Conservation (phyloP, 2,888 invertebrate species). For the Agonum fuliginosum region DNA sequence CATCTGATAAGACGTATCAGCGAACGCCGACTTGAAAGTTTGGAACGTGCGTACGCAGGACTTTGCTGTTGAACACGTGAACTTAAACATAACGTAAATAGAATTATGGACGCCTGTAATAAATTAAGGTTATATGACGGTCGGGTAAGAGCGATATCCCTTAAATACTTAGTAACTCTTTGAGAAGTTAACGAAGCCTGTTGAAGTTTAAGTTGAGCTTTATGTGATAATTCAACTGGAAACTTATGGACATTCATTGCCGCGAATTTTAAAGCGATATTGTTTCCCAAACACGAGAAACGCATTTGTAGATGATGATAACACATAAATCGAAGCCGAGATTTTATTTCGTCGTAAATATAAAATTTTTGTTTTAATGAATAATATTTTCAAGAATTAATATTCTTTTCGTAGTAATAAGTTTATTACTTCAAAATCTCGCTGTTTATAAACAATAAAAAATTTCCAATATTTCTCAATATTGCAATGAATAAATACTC, state of each 20-base stretch:
- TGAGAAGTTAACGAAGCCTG: constrained; percentile 51
- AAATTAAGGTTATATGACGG: constrained; percentile 55
- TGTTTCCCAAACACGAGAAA: neutral
- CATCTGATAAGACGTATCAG: constrained; percentile 47
- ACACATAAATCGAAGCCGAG: neutral
- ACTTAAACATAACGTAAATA: constrained; percentile 55
- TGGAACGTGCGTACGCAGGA: constrained; percentile 49
- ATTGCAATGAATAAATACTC: no score
- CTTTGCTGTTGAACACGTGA: constrained; percentile 47
- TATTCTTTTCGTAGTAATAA: neutral
- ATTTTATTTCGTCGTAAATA: neutral
- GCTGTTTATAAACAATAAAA: neutral
- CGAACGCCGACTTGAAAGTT: constrained; percentile 27
- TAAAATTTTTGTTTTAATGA: neutral
- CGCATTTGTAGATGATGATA: neutral
- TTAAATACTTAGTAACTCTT: constrained; percentile 56
- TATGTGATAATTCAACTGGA: constrained; percentile 45
- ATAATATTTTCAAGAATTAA: neutral
- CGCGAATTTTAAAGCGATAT: neutral
- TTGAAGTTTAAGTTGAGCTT: constrained; percentile 43
- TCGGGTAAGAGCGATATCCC: constrained; percentile 47
- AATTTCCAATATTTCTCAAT: neutral
- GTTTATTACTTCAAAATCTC: neutral
- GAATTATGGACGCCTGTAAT: constrained; percentile 55
- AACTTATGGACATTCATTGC: constrained; percentile 46